Evolutionary conservation across 2,888 invertebrate species (phyloP).

Genomic region (Lasioglossum pauxillum): DNA sequence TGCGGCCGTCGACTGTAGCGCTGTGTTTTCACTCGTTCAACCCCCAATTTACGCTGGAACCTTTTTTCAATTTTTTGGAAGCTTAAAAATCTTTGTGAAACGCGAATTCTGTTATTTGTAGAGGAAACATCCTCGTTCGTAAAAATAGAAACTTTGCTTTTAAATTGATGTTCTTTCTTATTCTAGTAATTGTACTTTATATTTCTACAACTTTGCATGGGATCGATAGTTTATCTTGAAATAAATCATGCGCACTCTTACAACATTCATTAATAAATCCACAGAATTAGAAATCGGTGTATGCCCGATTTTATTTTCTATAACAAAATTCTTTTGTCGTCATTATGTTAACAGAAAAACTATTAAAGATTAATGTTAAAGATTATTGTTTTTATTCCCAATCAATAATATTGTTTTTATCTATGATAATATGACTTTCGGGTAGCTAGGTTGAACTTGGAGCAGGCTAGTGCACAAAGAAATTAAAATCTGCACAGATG

Average conservation of each 20-base stretch:
- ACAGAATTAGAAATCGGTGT: neutral
- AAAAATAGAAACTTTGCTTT: neutral
- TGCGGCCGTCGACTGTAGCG: neutral
- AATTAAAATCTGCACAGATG: too few relatives aligned
- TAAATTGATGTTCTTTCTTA: neutral
- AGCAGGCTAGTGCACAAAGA: too few relatives aligned
- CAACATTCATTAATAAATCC: neutral
- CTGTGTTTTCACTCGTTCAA: neutral
- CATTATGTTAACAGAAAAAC: too few relatives aligned
- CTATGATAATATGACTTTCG: too few relatives aligned
- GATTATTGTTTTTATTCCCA: too few relatives aligned
- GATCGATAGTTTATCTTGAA: neutral
- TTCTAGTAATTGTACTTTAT: neutral
- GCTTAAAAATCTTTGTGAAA: neutral
- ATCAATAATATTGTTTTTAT: neutral
- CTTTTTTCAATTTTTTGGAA: neutral
- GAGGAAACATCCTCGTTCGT: neutral
- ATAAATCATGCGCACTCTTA: neutral
- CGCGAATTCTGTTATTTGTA: neutral
- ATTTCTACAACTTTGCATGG: neutral
- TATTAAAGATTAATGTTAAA: too few relatives aligned
- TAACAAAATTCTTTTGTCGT: too few relatives aligned
- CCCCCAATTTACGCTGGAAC: neutral
- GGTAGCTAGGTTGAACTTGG: too few relatives aligned
- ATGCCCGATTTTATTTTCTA: neutral